Evolutionary conservation across 2,888 invertebrate species (phyloP).

Genomic region (Carcina quercana): DNA sequence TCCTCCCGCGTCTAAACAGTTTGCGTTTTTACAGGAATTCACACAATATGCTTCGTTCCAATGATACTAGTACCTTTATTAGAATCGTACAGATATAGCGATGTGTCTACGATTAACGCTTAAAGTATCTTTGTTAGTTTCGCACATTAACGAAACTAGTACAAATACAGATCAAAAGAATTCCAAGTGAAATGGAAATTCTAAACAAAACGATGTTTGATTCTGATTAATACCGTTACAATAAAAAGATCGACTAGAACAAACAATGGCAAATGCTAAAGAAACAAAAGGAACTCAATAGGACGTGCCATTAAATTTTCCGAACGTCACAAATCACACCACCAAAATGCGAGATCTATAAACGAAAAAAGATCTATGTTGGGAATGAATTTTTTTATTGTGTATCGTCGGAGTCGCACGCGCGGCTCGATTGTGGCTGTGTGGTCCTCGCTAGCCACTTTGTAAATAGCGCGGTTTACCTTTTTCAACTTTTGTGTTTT

Average conservation of each 20-base stretch:
- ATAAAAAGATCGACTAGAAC: slow-evolving; percentile 14
- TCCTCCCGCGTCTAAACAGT: slow-evolving; percentile 33
- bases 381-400: slow-evolving; percentile 59
- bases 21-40: slow-evolving; percentile 52
- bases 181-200: too few relatives aligned
- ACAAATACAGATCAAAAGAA: too few relatives aligned
- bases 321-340: slow-evolving; percentile 74
- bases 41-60: slow-evolving; percentile 16
- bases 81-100: background rate
- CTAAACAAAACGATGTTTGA: background rate
- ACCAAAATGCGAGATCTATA: slow-evolving; percentile 71
- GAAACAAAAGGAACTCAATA: slow-evolving; percentile 14
- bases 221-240: slow-evolving; percentile 7
- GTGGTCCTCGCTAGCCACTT: slow-evolving; percentile 74
- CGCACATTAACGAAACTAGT: too few relatives aligned
- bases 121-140: too few relatives aligned
- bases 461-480: slow-evolving; percentile 76
- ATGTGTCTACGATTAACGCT: background rate
- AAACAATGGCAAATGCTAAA: slow-evolving; percentile 17
- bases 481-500: slow-evolving; percentile 75
- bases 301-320: slow-evolving; percentile 66
- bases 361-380: slow-evolving; percentile 65
- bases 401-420: slow-evolving; percentile 66
- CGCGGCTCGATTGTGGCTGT: slow-evolving; percentile 73
- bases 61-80: slow-evolving; percentile 2